Evolutionary conservation across 2,888 invertebrate species (phyloP).

Genomic region (Ditylenchus weischeri): DNA sequence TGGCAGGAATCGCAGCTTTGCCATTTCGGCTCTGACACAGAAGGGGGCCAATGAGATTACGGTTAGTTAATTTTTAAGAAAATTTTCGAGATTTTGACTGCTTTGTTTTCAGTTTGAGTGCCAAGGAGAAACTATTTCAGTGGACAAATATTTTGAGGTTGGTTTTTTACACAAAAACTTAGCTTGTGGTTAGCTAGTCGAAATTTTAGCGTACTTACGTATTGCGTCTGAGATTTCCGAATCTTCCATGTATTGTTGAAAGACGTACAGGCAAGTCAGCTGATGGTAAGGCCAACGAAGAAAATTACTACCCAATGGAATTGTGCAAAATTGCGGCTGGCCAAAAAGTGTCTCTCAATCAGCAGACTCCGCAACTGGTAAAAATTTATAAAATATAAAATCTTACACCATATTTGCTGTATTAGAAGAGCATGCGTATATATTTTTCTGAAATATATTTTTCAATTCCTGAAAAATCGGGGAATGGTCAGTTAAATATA

Average conservation of each 20-base stretch:
- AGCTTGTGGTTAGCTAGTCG: too few relatives aligned
- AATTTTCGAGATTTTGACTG: not conserved
- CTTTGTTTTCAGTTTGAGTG: conserved; percentile 10
- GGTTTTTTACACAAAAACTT: too few relatives aligned
- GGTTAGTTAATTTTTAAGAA: not conserved
- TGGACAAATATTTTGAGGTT: conserved; percentile 15
- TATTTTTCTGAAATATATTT: too few relatives aligned
- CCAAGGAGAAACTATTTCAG: conserved; percentile 15
- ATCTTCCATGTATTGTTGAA: conserved; percentile 30
- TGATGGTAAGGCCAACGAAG: not conserved
- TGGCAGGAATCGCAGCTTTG: too few relatives aligned
- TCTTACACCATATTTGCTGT: too few relatives aligned
- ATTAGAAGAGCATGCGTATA: too few relatives aligned
- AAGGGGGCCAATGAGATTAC: conserved; percentile 13
- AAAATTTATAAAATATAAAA: too few relatives aligned
- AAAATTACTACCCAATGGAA: conserved; percentile 31
- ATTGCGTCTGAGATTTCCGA: conserved; percentile 6
- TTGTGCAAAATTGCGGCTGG: conserved; percentile 26
- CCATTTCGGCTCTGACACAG: not conserved
- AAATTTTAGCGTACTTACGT: conserved; percentile 10
- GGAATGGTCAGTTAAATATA: too few relatives aligned
- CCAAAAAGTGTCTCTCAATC: conserved; percentile 27
- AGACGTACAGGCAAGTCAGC: not conserved
- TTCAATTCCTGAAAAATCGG: too few relatives aligned
- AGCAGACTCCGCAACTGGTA: conserved; percentile 26